Evolutionary conservation across 2,113 vertebrate genomes (phyloP).

Genomic region (Carassius gibelio): DNA sequence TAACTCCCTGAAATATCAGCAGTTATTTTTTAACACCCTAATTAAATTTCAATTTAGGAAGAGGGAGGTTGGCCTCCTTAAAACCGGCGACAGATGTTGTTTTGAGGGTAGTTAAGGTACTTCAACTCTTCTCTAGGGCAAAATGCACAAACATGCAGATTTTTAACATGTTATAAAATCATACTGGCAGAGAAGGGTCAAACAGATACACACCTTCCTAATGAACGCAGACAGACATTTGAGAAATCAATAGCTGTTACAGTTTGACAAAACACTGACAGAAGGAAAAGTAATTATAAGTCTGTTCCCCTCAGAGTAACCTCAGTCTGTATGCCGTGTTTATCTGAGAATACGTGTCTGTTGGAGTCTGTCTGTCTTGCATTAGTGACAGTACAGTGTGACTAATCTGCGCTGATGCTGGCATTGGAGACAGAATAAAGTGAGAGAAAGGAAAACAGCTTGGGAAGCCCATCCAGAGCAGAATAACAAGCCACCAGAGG

Average conservation of each 20-base stretch:
- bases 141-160: not conserved
- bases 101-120: not conserved
- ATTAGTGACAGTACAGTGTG: slow-evolving; percentile 10
- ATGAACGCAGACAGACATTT: not conserved
- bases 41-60: not conserved
- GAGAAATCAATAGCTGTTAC: slow-evolving; percentile 5
- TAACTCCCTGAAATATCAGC: not conserved
- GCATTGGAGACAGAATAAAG: slow-evolving; percentile 2
- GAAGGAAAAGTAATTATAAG: slow-evolving; percentile 23
- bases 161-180: slow-evolving; percentile 35
- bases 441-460: not conserved
- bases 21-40: not conserved
- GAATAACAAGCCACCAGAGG: not conserved
- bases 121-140: not conserved
- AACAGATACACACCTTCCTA: not conserved
- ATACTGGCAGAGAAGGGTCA: slow-evolving; percentile 16
- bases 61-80: not conserved
- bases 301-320: slow-evolving; percentile 46
- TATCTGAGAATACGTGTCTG: not conserved
- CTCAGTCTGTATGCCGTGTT: not conserved
- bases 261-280: not conserved
- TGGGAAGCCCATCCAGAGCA: not conserved
- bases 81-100: not conserved
- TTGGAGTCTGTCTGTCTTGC: not conserved
- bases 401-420: not conserved